phyloP scores from a whole-genome alignment of 2,888 invertebrate genomes.

The Margaritifera margaritifera region DNA sequence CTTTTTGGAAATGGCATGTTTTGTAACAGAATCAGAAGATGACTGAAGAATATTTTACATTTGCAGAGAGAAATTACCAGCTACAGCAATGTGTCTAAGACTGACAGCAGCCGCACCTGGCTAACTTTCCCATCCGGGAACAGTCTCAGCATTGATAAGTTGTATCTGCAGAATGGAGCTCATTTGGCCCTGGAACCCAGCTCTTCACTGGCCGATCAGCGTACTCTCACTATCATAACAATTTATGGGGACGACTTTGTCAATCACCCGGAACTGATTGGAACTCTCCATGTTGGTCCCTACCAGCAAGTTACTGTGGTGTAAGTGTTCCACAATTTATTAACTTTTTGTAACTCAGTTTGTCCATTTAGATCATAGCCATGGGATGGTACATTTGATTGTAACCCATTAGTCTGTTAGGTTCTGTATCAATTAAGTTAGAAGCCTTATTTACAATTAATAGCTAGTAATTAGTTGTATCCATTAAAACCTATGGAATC shows the following conservation, averaged over 20 bases:
- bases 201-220: constrained; percentile 3
- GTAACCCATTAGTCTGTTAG: too few species aligned
- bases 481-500: too few species aligned
- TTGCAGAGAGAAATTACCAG: constrained; percentile 11
- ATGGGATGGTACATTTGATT: too few species aligned
- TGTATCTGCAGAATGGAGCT: constrained; percentile 51
- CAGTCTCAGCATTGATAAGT: constrained; percentile 36
- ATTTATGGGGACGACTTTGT: constrained; percentile 43
- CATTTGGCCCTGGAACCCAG: constrained; percentile 51
- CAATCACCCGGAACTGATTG: constrained; percentile 30
- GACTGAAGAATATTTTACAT: not conserved
- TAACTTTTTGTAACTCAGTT: too few species aligned
- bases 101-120: constrained; percentile 53
- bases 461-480: too few species aligned
- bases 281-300: constrained; percentile 49
- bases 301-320: constrained; percentile 41
- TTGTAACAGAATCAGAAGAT: not conserved
- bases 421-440: too few species aligned
- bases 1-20: too few species aligned
- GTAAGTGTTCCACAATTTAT: constrained; percentile 7
- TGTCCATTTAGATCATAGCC: too few species aligned
- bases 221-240: constrained; percentile 29
- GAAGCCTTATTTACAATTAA: too few species aligned
- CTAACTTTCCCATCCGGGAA: constrained; percentile 33
- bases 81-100: not conserved